phyloP scores from a whole-genome alignment of 92 coral and sea anemone genomes.

The Desmophyllum pertusum region DNA sequence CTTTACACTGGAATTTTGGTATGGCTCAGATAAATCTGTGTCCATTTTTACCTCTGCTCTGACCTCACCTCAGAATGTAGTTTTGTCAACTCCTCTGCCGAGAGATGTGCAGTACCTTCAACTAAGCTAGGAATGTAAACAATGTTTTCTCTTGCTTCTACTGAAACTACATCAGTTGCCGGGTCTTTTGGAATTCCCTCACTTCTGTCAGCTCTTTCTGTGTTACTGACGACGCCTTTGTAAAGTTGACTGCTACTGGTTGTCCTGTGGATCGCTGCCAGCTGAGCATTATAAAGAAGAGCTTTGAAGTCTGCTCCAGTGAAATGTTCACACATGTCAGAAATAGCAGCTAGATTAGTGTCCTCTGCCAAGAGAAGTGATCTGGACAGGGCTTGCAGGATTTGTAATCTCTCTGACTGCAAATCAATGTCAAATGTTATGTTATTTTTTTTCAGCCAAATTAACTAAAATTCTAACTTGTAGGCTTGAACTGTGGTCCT shows the following conservation, averaged over 20 bases:
- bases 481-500: too few relatives aligned
- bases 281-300: slow-evolving; percentile 86
- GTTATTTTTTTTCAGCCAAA: too few relatives aligned
- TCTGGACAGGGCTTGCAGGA: slow-evolving; percentile 78
- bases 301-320: slow-evolving; percentile 98
- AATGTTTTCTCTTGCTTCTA: slow-evolving; percentile 1
- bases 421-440: slow-evolving; percentile 1
- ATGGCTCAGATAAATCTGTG: too few relatives aligned
- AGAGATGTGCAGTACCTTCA: slow-evolving; percentile 36
- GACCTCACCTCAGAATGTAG: slow-evolving; percentile 58
- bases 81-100: slow-evolving; percentile 56
- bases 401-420: slow-evolving; percentile 83
- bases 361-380: slow-evolving; percentile 73
- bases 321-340: slow-evolving; percentile 74
- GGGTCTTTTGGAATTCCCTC: neutral
- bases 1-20: too few relatives aligned
- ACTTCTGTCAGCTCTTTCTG: neutral
- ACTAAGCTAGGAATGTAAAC: slow-evolving; percentile 57
- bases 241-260: slow-evolving; percentile 69
- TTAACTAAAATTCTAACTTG: too few relatives aligned
- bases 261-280: slow-evolving; percentile 87
- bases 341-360: slow-evolving; percentile 57
- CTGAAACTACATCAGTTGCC: neutral
- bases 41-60: too few relatives aligned
- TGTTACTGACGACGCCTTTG: slow-evolving; percentile 42